Conservation (phyloP, 2,113 vertebrate genomes). For the Pseudopodoces humilis region DNA sequence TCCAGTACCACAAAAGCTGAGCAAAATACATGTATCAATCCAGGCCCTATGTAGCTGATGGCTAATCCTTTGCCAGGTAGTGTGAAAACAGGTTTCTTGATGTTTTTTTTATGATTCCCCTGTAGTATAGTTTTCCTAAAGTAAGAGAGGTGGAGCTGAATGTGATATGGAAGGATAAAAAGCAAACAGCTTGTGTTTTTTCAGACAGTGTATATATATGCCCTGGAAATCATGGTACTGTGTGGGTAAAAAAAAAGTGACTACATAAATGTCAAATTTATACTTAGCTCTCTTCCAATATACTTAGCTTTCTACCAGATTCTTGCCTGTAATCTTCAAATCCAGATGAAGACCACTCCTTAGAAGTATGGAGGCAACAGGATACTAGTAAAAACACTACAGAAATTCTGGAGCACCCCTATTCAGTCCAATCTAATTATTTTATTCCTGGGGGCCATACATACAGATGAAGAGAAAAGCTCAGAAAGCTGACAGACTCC, state of each 20-base stretch:
- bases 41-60: accelerated
- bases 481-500: neutral
- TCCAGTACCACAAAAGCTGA: neutral
- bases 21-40: neutral
- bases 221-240: neutral
- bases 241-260: neutral
- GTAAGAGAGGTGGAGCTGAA: neutral
- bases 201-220: neutral
- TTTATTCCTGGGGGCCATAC: neutral
- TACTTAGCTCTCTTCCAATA: neutral
- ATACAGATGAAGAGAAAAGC: neutral
- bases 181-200: neutral
- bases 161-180: neutral
- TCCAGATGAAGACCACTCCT: neutral
- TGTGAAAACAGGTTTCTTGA: neutral
- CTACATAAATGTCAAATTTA: neutral
- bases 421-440: neutral
- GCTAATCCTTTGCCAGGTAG: neutral
- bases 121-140: neutral
- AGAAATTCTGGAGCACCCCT: neutral
- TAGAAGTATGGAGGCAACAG: neutral
- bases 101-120: neutral
- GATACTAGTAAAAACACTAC: neutral
- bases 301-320: neutral
- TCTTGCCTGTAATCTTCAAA: neutral